Base-by-base conservation (phyloP, 2,888 invertebrate genomes). In the Epicampocera succincta region DNA sequence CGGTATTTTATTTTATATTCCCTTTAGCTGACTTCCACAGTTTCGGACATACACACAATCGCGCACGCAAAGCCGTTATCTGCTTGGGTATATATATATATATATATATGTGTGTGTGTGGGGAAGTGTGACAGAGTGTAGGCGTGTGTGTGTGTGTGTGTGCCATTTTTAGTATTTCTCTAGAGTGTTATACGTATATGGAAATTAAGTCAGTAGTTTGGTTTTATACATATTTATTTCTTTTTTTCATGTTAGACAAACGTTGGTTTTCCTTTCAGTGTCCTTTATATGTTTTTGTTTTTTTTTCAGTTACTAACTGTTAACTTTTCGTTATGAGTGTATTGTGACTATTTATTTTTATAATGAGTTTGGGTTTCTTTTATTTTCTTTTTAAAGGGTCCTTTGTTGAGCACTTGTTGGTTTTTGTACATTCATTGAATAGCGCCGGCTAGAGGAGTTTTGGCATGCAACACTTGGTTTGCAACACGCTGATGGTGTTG, bases 121-220 rank as follows among this genome's bases (percentile, higher is more conserved):
- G 61, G 6, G 88, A 87, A 86, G 33, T 17, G 2, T 6, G n/a
- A n/a, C n/a, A n/a, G n/a, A n/a, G n/a, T n/a, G n/a, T n/a, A n/a
- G n/a, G 12, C 11, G 19, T 17, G 17, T 15, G 2, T 63, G 38
- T 40, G 25, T 61, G 38, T 17, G 2, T 65, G 17, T 69, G 38
- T 17, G 2, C 52, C 1, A 9, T 33, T 3, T 33, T 33, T 9
- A 86, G 56, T 86, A 85, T 85, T 87, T 84, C 88, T 88, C 86
- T 84, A 87, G 89, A 87, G 89, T 87, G 86, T 88, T 88, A 87
- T 88, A 25, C 5, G 25, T 33, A 87, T 88, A 89, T 89, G 88
- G 87, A 88, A 88, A 88, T 88, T 87, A 88, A 89, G 87, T 87
- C 85, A 86, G 86, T 86, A 86, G 86, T 86, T 87, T 85, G 21